These are phyloP conservation scores for Sycophila texana DNA, from an alignment of 2,888 invertebrate species.

Conservation along the genomic window DNA sequence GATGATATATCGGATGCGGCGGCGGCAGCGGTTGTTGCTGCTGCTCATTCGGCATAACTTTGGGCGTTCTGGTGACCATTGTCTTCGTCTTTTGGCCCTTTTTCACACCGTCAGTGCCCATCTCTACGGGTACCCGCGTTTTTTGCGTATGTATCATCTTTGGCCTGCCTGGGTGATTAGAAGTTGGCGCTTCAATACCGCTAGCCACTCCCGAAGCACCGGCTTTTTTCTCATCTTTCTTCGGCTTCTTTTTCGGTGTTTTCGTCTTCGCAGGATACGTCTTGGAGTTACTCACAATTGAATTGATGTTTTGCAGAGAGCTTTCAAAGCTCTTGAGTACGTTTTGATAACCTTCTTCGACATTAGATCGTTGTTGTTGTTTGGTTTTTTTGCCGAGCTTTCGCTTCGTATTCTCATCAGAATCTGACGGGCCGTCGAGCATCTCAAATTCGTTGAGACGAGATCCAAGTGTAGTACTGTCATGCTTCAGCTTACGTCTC, in stretches of 20 bases:
- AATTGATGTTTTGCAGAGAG: slow-evolving; percentile 73
- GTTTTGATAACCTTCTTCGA: slow-evolving; percentile 72
- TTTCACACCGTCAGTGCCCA: slow-evolving; percentile 77
- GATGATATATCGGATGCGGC: background rate
- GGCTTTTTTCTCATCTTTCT: slow-evolving; percentile 70
- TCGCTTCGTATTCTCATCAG: slow-evolving; percentile 72
- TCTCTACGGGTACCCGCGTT: slow-evolving; percentile 77
- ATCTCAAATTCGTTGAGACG: slow-evolving; percentile 68
- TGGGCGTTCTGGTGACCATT: slow-evolving; percentile 78
- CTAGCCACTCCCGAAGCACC: slow-evolving; percentile 55
- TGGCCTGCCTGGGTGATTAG: slow-evolving; percentile 78
- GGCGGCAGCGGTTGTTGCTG: slow-evolving; percentile 66
- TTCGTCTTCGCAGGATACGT: slow-evolving; percentile 69
- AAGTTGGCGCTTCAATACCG: slow-evolving; percentile 63
- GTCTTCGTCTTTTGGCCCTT: slow-evolving; percentile 79
- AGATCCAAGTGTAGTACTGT: slow-evolving; percentile 64
- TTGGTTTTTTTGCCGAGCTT: slow-evolving; percentile 71
- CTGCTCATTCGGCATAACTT: slow-evolving; percentile 69
- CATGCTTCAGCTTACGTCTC: slow-evolving; percentile 85
- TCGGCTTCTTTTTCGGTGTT: slow-evolving; percentile 70
- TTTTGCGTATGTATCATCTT: slow-evolving; percentile 89
- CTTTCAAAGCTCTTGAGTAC: slow-evolving; percentile 73
- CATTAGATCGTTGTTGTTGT: slow-evolving; percentile 63
- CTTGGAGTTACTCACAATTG: slow-evolving; percentile 75
- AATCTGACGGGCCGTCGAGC: slow-evolving; percentile 68